Evolutionary conservation across 2,797 vertebrate species (phyloP).

Genomic region (Gymnodraco acuticeps): DNA sequence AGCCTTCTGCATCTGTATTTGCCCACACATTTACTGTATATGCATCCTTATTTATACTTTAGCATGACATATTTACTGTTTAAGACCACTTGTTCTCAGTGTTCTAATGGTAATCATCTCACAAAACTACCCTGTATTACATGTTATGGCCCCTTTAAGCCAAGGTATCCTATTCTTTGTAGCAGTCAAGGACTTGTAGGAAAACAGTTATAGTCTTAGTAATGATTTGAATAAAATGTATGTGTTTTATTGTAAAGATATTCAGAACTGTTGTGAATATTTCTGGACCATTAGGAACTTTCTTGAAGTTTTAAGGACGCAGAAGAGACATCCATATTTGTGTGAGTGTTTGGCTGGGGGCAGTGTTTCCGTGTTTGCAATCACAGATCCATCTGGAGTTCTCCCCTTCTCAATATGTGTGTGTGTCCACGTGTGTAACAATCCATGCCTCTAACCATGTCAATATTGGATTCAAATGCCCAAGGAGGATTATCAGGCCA

Average conservation of each 20-base stretch:
- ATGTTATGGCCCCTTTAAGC: no score
- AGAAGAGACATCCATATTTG: not conserved
- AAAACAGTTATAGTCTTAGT: no score
- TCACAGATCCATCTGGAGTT: constrained; percentile 55
- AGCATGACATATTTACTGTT: no score
- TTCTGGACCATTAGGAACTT: not conserved
- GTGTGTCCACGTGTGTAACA: constrained; percentile 27
- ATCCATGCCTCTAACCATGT: constrained; percentile 26
- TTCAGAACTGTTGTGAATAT: not conserved
- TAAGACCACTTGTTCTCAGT: not conserved
- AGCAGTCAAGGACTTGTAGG: no score
- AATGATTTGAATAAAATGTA: no score
- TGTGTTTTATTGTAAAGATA: not conserved
- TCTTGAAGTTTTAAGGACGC: not conserved
- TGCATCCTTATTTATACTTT: not conserved
- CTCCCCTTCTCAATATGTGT: constrained; percentile 3
- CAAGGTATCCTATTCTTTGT: no score
- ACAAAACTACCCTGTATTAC: no score
- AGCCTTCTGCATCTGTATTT: no score
- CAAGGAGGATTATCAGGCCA: constrained; percentile 18
- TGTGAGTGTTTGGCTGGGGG: constrained; percentile 26
- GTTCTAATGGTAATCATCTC: no score
- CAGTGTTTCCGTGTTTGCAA: constrained; percentile 18
- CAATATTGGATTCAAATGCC: constrained; percentile 39
- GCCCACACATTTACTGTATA: no score